phyloP scores from a whole-genome alignment of 2,797 vertebrate genomes.

The Rhinella marina region DNA sequence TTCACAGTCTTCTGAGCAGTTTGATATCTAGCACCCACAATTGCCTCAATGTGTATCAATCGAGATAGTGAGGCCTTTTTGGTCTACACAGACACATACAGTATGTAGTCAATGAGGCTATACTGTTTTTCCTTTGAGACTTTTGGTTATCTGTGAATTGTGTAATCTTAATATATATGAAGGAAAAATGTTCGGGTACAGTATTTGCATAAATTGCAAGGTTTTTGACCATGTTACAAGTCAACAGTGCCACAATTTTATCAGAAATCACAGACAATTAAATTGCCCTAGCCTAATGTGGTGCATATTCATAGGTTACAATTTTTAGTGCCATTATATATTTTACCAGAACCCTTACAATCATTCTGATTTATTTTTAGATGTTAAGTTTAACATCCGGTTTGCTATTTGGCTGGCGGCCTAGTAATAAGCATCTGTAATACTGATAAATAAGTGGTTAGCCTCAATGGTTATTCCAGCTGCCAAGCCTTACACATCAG shows the following conservation, averaged over 20 bases:
- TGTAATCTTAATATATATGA: too few species aligned
- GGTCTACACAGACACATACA: too few species aligned
- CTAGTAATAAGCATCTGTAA: constrained; percentile 24
- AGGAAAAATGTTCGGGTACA: too few species aligned
- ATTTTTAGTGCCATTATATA: neutral
- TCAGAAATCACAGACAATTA: too few species aligned
- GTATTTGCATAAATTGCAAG: too few species aligned
- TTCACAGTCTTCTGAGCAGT: too few species aligned
- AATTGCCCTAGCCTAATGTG: neutral
- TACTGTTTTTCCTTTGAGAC: too few species aligned
- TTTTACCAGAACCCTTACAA: neutral
- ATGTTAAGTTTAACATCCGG: constrained; percentile 8
- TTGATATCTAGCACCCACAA: too few species aligned
- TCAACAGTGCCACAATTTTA: neutral
- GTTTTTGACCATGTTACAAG: neutral
- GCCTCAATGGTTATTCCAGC: neutral
- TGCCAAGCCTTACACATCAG: neutral
- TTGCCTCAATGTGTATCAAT: too few species aligned
- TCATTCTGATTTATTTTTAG: constrained; percentile 23
- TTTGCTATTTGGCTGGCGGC: constrained; percentile 1
- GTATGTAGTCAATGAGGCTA: too few species aligned
- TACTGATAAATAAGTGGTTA: constrained; percentile 29
- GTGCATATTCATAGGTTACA: neutral
- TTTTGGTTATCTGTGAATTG: too few species aligned
- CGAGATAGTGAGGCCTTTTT: too few species aligned